Conservation (phyloP, 2,797 vertebrate species). For the Pogoniulus pusillus region DNA sequence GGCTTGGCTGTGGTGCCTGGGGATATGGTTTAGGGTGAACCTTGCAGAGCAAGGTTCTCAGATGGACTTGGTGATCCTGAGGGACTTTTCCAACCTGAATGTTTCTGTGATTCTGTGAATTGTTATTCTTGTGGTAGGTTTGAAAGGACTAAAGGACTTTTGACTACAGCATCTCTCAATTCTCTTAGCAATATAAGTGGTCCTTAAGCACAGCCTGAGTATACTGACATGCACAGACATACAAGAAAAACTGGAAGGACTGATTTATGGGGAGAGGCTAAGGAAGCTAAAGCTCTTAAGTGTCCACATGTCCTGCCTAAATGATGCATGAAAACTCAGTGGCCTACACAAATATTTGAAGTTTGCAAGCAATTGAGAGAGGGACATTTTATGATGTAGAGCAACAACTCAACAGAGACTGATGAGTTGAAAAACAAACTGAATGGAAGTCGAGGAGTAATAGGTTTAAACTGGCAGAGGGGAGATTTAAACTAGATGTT, state of each 20-base stretch:
- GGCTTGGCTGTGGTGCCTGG: too few species aligned
- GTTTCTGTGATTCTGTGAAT: too few species aligned
- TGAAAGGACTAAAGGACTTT: neutral
- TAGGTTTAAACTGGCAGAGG: too few species aligned
- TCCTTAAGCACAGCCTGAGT: neutral
- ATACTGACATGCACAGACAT: neutral
- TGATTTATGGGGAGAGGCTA: neutral
- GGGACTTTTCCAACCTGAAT: too few species aligned
- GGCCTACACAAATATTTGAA: constrained; percentile 31
- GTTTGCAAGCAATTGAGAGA: constrained; percentile 10
- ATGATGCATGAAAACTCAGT: neutral
- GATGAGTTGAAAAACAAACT: too few species aligned
- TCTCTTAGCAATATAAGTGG: neutral
- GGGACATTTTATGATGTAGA: neutral
- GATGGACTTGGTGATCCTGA: too few species aligned
- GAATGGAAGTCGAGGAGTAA: too few species aligned
- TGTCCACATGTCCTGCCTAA: neutral
- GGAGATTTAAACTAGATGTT: too few species aligned
- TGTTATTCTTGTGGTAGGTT: neutral
- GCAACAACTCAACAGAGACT: too few species aligned
- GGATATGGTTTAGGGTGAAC: too few species aligned
- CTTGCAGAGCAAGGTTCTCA: too few species aligned
- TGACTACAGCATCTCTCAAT: neutral
- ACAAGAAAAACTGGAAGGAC: neutral
- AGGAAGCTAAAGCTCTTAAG: neutral